Evolutionary conservation across 2,113 vertebrate genomes (phyloP).

Genomic region (Podarcis muralis): DNA sequence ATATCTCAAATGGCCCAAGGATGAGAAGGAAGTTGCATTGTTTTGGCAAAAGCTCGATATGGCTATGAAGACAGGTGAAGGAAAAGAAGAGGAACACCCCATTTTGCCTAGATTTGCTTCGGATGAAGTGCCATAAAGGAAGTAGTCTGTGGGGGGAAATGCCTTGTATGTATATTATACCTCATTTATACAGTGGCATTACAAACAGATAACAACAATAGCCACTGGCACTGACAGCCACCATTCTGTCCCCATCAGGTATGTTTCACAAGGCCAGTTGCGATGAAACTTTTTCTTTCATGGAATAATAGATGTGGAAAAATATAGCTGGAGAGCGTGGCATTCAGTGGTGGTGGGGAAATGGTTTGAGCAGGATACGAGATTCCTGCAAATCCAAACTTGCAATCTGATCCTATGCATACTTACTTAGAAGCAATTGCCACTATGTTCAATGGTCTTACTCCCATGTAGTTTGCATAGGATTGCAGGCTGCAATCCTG

Average conservation of each 20-base stretch:
- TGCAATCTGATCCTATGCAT: not conserved
- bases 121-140: not conserved
- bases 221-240: not conserved
- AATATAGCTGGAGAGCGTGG: not conserved
- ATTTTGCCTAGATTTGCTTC: constrained; percentile 10
- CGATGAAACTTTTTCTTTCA: not conserved
- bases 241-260: not conserved
- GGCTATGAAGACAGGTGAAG: constrained; percentile 43
- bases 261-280: not conserved
- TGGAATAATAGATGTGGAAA: not conserved
- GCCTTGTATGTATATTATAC: not conserved
- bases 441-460: not conserved
- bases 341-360: too few species aligned
- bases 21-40: constrained; percentile 72
- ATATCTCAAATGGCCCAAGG: constrained; percentile 83
- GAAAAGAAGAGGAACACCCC: constrained; percentile 26
- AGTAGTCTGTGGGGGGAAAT: not conserved
- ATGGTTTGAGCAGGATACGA: too few species aligned
- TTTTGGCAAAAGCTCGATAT: constrained; percentile 81
- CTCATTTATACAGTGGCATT: not conserved
- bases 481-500: not conserved
- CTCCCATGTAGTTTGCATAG: not conserved
- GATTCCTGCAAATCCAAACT: not conserved
- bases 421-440: not conserved
- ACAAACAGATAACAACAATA: not conserved